Evolutionary conservation across 2,113 vertebrate genomes (phyloP).

Genomic region (Lophius piscatorius): DNA sequence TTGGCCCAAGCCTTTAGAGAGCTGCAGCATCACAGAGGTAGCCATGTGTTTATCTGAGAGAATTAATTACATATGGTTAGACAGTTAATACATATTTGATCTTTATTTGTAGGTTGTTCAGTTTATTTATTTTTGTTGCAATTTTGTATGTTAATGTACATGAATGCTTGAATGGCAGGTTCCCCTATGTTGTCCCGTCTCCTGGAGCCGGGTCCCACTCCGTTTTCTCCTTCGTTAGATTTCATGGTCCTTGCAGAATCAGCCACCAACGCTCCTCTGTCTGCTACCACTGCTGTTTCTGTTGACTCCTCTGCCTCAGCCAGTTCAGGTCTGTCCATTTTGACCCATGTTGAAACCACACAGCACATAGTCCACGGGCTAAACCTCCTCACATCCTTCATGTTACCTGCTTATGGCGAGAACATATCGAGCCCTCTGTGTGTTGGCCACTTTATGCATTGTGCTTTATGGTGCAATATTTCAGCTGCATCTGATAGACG

Average conservation of each 20-base stretch:
- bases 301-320: conserved; percentile 54
- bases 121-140: too few species aligned
- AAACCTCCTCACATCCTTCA: not conserved
- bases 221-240: conserved; percentile 90
- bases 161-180: conserved; percentile 79
- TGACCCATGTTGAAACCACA: not conserved
- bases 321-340: conserved; percentile 61
- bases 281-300: conserved; percentile 82
- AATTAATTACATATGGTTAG: too few species aligned
- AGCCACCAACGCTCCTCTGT: conserved; percentile 70
- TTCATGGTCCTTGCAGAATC: conserved; percentile 75
- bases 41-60: too few species aligned
- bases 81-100: too few species aligned
- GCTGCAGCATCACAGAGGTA: too few species aligned
- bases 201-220: conserved; percentile 92
- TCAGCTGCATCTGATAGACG: too few species aligned
- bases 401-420: too few species aligned
- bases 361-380: not conserved
- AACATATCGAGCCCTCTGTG: too few species aligned
- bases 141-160: conserved; percentile 6
- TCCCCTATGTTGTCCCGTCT: conserved; percentile 97
- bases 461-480: too few species aligned
- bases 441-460: too few species aligned
- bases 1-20: too few species aligned
- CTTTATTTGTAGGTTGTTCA: too few species aligned